Evolutionary conservation across 64 coral and sea anemone genomes (phyloP), one percentile per base, ranked within the genome.

Genomic region (Platygyra sinensis): DNA sequence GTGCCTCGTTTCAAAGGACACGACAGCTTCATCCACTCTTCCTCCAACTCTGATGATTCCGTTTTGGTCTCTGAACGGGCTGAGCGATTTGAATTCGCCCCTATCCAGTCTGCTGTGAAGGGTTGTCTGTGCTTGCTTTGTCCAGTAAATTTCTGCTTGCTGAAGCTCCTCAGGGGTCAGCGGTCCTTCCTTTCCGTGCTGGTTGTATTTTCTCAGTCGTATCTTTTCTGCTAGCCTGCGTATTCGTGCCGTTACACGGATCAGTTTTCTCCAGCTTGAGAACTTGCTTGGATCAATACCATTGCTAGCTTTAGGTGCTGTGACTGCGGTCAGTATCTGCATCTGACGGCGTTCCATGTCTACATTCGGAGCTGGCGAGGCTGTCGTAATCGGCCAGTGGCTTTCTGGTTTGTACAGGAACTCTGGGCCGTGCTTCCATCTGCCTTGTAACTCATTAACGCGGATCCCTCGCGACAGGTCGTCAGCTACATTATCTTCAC

Each of bases 41-140:
- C 92, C 92, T 65, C 86, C 86, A 71, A 84, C 92, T 76, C 79
- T 80, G 25, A 93, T 88, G 0, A 65, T 36, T 19, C 69, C 92
- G 60, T 84, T 52, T 8, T 77, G 51, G 31, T 89, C 78, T 30
- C 60, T 46, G 17, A 89, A 89, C 22, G 86, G 92, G n/a, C 78
- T 93, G 10, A 93, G 28, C 11, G 76, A 29, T 38, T 77, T 71
- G 60, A 93, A 89, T 24, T 93, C 86, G 22, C 77, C 81, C n/a
- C 19, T 86, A 32, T 86, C 2, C 11, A 67, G 12, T 3, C 61
- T 30, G 39, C 60, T 63, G n/a, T n/a, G n/a, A n/a, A n/a, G n/a
- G n/a, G n/a, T n/a, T n/a, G n/a, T n/a, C n/a, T n/a, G n/a, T n/a
- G 86, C 78, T 20, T 62, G 24, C 22, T 65, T 87, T 5, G 75